Evolutionary conservation across 1,140 invertebrate genomes (phyloP), one percentile per base, ranked within the genome.

Genomic region (Arion vulgaris): DNA sequence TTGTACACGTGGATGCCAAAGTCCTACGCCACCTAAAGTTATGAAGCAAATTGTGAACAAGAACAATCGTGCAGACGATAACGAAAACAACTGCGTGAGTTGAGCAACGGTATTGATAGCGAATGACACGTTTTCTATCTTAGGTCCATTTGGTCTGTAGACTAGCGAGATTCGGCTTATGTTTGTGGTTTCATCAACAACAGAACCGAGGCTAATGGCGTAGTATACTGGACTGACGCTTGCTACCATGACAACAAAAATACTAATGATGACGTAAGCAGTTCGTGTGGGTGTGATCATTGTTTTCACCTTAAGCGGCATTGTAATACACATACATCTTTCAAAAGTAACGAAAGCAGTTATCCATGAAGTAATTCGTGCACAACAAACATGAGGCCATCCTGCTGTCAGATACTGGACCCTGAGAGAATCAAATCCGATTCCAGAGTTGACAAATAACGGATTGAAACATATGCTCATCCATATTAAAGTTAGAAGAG

Each of bases 271-370:
- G 32, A 11, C 32, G 9, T 19, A 45, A 4, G 26, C 15, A 51
- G 45, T 51, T 75, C 73, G 17, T 53, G 32, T 75, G 2, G 39
- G 39, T 23, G 73, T 75, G 5, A 75, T 39, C 1, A 75, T 51
- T 49, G 32, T 49, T 34, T 51, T 75, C 0, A 75, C 73, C 53
- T 75, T 75, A 0, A 75, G 45, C 13, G 73, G 73, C 45, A 75
- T 9, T 2, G 73, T 45, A 4, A 75, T 75, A 28, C 73, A 75
- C 39, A 75, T 1, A 32, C 73, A 75, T 45, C 45, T 17, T 51
- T 75, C 73, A 53, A 75, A 75, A 15, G 73, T 75, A n/a, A 75
- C 36, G 45, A 49, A 75, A 34, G 73, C 73, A 34, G 73, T 75
- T 17, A 75, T 51, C 73, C 73, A 75, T 1, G 41, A 39, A 2